Conservation (phyloP, 2,888 invertebrate genomes). For the Molorchus minor region DNA sequence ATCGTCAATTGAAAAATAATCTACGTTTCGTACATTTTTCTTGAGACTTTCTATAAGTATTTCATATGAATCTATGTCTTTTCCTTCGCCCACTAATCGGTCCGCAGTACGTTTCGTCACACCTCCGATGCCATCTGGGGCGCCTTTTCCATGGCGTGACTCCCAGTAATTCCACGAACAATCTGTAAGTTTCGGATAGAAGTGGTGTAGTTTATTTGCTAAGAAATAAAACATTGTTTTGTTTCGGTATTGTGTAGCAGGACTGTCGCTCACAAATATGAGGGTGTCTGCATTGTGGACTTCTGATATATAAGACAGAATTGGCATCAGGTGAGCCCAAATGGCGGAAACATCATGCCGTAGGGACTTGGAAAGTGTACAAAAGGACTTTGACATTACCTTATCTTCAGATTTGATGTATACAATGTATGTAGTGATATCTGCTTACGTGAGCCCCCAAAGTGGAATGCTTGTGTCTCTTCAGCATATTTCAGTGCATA, state of each 20-base stretch:
- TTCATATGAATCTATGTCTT: too few relatives aligned
- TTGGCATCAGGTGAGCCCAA: slow-evolving; percentile 11
- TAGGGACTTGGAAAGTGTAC: slow-evolving; percentile 10
- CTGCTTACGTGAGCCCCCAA: background rate
- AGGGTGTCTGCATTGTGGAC: background rate
- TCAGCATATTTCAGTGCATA: slow-evolving; percentile 10
- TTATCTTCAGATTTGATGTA: slow-evolving; percentile 9
- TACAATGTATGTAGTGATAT: slow-evolving; percentile 17
- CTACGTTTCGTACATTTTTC: too few relatives aligned
- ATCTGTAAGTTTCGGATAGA: background rate
- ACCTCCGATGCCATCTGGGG: background rate
- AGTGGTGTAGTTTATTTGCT: slow-evolving; percentile 1
- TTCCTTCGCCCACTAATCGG: background rate
- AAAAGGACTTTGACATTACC: slow-evolving; percentile 14
- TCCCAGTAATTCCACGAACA: background rate
- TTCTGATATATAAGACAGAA: slow-evolving; percentile 12
- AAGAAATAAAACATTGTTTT: slow-evolving; percentile 17
- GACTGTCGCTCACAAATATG: slow-evolving; percentile 11
- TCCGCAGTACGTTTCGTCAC: background rate
- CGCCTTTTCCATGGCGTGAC: background rate
- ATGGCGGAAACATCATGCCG: slow-evolving; percentile 13
- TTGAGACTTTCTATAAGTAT: too few relatives aligned
- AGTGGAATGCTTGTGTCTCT: background rate
- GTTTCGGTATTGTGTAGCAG: slow-evolving; percentile 21
- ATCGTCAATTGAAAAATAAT: too few relatives aligned